Conservation (phyloP, 2,797 vertebrate genomes). For the Sternarchorhynchus goeldii region DNA sequence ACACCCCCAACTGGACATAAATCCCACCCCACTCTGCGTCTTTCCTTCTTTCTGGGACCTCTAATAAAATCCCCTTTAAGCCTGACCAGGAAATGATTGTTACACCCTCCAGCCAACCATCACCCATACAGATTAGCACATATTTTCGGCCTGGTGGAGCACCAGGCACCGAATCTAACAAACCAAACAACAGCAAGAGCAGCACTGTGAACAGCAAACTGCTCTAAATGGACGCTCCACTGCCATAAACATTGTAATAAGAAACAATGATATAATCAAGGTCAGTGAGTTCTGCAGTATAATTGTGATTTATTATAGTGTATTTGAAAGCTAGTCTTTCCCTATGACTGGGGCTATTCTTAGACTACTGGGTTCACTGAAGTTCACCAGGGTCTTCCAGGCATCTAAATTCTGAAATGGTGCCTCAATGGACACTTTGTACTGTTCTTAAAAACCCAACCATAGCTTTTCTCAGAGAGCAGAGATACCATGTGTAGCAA, state of each 20-base stretch:
- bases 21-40: conserved; percentile 50
- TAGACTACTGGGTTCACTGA: conserved; percentile 13
- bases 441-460: conserved; percentile 6
- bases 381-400: conserved; percentile 17
- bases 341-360: conserved; percentile 2
- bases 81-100: conserved; percentile 53
- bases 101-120: conserved; percentile 51
- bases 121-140: conserved; percentile 40
- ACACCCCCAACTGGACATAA: conserved; percentile 55
- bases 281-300: conserved; percentile 19
- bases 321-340: conserved; percentile 7
- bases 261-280: conserved; percentile 19
- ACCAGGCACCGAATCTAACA: conserved; percentile 10
- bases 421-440: neutral
- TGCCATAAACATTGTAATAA: neutral
- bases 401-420: conserved; percentile 18
- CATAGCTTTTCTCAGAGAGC: neutral
- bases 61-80: conserved; percentile 59
- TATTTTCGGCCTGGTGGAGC: conserved; percentile 35
- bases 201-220: neutral
- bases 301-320: conserved; percentile 41
- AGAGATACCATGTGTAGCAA: neutral
- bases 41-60: conserved; percentile 52
- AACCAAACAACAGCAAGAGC: conserved; percentile 25
- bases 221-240: conserved; percentile 4